These are phyloP conservation scores for Axea sp. DNA, from an alignment of 2,888 invertebrate genomes.

Conservation along the genomic window DNA sequence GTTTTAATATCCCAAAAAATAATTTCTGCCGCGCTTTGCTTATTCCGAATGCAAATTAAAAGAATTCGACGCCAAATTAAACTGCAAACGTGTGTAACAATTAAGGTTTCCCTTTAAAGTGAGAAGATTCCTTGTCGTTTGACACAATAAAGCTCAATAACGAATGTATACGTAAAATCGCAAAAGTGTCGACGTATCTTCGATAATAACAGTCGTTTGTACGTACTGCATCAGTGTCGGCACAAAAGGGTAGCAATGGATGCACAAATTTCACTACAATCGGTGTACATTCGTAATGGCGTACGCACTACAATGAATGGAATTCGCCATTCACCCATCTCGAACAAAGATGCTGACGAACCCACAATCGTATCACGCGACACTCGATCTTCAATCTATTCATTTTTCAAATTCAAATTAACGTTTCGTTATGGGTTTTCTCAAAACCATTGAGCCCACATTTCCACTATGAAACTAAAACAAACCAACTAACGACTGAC, in stretches of 20 bases:
- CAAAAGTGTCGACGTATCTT: neutral
- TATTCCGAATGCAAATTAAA: slow-evolving; percentile 29
- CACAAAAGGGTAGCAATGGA: too few species aligned
- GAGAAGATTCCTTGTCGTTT: slow-evolving; percentile 4
- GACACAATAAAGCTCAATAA: neutral
- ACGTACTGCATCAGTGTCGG: neutral
- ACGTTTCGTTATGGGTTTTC: neutral
- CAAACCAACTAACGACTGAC: too few species aligned
- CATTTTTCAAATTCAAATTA: neutral
- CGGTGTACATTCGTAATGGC: neutral
- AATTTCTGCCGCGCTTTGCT: slow-evolving; percentile 15
- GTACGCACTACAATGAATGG: neutral
- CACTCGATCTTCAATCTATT: neutral
- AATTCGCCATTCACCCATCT: too few species aligned
- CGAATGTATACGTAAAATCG: slow-evolving; percentile 2
- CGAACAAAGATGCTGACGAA: slow-evolving; percentile 2
- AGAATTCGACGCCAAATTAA: slow-evolving; percentile 16
- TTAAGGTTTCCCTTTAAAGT: slow-evolving; percentile 1
- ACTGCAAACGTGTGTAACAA: slow-evolving; percentile 10
- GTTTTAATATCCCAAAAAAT: slow-evolving; percentile 29
- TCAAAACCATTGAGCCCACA: too few species aligned
- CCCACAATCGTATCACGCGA: slow-evolving; percentile 8
- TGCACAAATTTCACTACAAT: neutral
- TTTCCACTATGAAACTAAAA: too few species aligned
- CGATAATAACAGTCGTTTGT: neutral